Evolutionary conservation across 2,113 vertebrate genomes (phyloP), one percentile per base, ranked within the genome.

Genomic region (Hydrolagus affinis): DNA sequence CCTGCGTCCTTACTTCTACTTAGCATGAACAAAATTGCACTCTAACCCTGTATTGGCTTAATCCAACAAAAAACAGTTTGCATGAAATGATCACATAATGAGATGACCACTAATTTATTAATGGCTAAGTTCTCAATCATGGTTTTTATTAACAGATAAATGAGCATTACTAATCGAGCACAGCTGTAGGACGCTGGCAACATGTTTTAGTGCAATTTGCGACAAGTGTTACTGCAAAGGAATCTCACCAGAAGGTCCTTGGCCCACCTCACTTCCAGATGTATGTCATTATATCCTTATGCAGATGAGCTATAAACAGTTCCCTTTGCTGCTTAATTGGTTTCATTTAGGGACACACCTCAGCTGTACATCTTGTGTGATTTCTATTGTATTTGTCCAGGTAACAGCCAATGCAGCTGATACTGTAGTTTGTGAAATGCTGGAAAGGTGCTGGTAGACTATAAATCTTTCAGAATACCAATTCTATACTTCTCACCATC

Each of bases 241-340:
- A 23, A 28, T 66, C 60, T 83, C 17, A 66, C 60, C 78, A 83
- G 78, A 83, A 66, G 62, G 78, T 21, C 78, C 78, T 83, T 83
- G 78, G 78, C 60, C 78, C 60, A 83, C 60, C 78, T 66, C 78
- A 64, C 32, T 83, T 83, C 78, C 78, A 83, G 78, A 83, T 83
- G 78, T 83, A 83, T 66, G 19, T 15, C 15, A 66, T 83, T 83
- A 83, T 83, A 9, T 32, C 8, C 62, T 64, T 66, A 83, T 68
- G 78, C 78, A 83, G 60, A 66, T 83, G 78, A 66, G 78, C 64
- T 66, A 12, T 83, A 28, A 75, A 75, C 17, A 21, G 19, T 17
- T 66, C 78, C 78, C 30, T 83, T 83, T 83, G 32, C 78, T 83
- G 78, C 6, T 66, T 83, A 83, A 83, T 83, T 68, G 25, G 62